Conservation (phyloP, 2,113 vertebrate genomes). For the Tor tambroides region DNA sequence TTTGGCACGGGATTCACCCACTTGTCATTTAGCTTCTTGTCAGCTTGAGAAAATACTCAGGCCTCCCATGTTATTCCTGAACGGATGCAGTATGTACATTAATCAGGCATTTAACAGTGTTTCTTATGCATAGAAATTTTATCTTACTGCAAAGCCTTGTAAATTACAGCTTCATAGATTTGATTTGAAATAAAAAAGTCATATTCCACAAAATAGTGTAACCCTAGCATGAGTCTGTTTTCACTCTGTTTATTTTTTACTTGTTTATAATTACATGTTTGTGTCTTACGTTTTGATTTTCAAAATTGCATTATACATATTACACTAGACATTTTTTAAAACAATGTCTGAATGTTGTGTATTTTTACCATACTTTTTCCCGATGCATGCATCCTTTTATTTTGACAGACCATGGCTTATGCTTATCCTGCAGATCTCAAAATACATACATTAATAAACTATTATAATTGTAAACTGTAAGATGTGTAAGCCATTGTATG, state of each 20-base stretch:
- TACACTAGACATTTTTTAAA: background rate
- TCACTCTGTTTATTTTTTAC: background rate
- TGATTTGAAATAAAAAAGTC: background rate
- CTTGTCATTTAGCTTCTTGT: background rate
- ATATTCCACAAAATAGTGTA: too few relatives aligned
- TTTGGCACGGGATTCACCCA: background rate
- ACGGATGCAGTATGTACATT: background rate
- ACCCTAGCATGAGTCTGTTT: background rate
- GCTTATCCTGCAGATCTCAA: conserved; percentile 10
- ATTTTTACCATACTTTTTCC: conserved; percentile 20
- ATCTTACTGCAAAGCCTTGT: background rate
- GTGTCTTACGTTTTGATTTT: background rate
- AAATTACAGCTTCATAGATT: background rate
- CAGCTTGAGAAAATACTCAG: conserved; percentile 1
- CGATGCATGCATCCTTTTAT: conserved; percentile 4
- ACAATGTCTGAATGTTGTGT: conserved; percentile 19
- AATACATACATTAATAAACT: background rate
- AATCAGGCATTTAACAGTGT: background rate
- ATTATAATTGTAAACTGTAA: background rate
- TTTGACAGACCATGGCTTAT: conserved; percentile 38
- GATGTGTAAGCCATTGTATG: background rate
- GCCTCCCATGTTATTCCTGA: background rate
- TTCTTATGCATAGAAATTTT: background rate
- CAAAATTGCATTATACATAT: background rate
- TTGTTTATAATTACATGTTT: background rate